Conservation (phyloP, 2,113 vertebrate species). For the Brachypodius melanocephalos region DNA sequence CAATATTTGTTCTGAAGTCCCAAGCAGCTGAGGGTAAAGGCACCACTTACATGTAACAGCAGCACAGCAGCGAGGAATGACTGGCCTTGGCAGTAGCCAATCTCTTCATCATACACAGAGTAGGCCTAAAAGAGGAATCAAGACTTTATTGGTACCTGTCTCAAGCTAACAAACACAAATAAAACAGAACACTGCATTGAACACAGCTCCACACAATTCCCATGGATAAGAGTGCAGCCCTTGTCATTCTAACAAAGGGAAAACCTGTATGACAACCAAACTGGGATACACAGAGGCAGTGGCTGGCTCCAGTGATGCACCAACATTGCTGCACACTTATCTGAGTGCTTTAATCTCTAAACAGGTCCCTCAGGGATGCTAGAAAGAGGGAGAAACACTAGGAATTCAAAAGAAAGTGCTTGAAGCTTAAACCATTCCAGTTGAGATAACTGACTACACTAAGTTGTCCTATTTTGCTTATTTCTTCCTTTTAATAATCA, state of each 20-base stretch:
- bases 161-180: not conserved
- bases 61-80: conserved; percentile 98
- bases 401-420: not conserved
- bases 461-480: not conserved
- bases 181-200: not conserved
- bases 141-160: not conserved
- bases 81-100: conserved; percentile 98
- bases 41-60: conserved; percentile 90
- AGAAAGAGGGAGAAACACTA: not conserved
- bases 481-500: not conserved
- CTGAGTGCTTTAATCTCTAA: not conserved
- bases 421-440: not conserved
- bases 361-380: not conserved
- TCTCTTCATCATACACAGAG: conserved; percentile 98
- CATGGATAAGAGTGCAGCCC: fast-evolving
- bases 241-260: not conserved
- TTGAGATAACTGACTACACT: not conserved
- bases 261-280: not conserved
- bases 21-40: not conserved
- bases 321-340: not conserved
- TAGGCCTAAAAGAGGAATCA: conserved; percentile 81
- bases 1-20: not conserved
- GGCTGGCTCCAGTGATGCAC: not conserved
- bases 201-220: not conserved
- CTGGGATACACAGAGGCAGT: fast-evolving